Evolutionary conservation across 2,797 vertebrate genomes (phyloP).

Genomic region (Tiaroga cobitis): DNA sequence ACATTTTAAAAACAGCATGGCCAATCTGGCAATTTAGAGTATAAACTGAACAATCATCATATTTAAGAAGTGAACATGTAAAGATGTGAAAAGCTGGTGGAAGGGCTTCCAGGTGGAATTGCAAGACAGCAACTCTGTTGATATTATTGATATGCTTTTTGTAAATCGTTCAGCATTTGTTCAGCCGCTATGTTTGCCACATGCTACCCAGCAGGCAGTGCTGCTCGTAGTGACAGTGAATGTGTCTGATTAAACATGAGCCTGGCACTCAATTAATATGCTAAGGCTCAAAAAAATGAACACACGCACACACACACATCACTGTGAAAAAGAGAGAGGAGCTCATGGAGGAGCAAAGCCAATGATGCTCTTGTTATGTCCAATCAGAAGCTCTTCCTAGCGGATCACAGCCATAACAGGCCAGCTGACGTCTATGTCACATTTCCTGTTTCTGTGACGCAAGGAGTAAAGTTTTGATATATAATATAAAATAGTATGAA

Average conservation of each 20-base stretch:
- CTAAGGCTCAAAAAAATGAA: slow-evolving; percentile 1
- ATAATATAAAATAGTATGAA: too few relatives aligned
- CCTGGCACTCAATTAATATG: not conserved
- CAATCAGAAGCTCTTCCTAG: slow-evolving; percentile 21
- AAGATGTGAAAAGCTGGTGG: slow-evolving; percentile 21
- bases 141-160: slow-evolving; percentile 6
- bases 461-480: not conserved
- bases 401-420: slow-evolving; percentile 10
- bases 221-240: slow-evolving; percentile 5
- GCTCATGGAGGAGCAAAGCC: not conserved
- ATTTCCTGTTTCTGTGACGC: not conserved
- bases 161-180: not conserved
- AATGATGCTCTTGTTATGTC: not conserved
- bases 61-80: not conserved
- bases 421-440: not conserved
- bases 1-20: not conserved
- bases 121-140: not conserved
- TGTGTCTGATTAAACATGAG: slow-evolving; percentile 27
- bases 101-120: not conserved
- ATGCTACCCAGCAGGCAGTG: slow-evolving; percentile 33
- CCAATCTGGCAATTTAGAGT: not conserved
- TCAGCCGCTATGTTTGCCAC: slow-evolving; percentile 13
- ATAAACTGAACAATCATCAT: not conserved
- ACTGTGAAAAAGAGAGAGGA: not conserved
- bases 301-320: slow-evolving; percentile 8